Evolutionary conservation across 1,140 invertebrate species (phyloP).

Genomic region (Camponotus pennsylvanicus): DNA sequence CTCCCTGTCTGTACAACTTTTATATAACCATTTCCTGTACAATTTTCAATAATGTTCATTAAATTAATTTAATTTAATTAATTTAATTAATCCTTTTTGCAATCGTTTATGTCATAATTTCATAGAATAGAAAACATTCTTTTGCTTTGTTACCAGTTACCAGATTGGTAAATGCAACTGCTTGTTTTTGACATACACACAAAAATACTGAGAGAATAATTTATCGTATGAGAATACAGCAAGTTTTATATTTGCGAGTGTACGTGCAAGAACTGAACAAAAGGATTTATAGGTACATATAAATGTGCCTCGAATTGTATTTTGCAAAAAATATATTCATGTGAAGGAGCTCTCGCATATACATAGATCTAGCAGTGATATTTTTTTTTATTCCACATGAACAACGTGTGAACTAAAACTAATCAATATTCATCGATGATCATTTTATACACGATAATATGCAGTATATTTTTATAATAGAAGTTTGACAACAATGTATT

Average conservation of each 20-base stretch:
- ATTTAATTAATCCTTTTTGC: background rate
- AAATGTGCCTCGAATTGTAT: constrained; percentile 22
- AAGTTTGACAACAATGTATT: background rate
- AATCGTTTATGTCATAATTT: background rate
- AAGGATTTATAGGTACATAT: constrained; percentile 38
- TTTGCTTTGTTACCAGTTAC: constrained; percentile 25
- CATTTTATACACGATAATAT: background rate
- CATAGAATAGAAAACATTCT: background rate
- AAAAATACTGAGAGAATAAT: constrained; percentile 18
- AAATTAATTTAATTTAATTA: constrained; percentile 10
- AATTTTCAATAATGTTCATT: background rate
- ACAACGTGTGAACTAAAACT: background rate
- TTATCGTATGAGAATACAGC: constrained; percentile 1
- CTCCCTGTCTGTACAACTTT: background rate
- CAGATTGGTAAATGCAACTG: constrained; percentile 24
- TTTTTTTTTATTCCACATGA: background rate
- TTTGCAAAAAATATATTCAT: constrained; percentile 26
- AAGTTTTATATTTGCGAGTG: background rate
- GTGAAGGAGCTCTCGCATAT: background rate
- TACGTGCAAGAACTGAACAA: constrained; percentile 22
- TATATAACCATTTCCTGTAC: too few relatives aligned
- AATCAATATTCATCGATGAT: constrained; percentile 9
- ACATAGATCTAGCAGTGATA: background rate
- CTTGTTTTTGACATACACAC: constrained; percentile 31
- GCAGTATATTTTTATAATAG: background rate